These are phyloP conservation scores for Metridium senile DNA, from an alignment of 92 coral and sea anemone species.

Conservation along the genomic window DNA sequence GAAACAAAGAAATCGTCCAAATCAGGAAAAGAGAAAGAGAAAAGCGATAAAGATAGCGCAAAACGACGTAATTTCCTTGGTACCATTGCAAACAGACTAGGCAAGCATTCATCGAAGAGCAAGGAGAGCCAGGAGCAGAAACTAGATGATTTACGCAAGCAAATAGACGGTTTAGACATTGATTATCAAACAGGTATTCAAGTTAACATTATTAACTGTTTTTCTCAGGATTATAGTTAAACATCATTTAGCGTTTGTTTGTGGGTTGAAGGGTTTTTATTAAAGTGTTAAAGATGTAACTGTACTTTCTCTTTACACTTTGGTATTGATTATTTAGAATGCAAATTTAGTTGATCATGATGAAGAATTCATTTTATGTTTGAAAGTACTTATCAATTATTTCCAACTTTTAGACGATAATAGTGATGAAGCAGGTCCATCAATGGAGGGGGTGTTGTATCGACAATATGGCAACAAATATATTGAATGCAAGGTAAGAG, in stretches of 20 bases:
- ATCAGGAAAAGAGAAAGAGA: background rate
- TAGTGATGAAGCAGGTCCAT: constrained; percentile 23
- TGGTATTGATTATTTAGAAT: no score
- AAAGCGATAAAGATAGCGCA: background rate
- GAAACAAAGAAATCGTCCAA: background rate
- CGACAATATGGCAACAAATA: constrained; percentile 73
- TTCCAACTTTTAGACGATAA: background rate
- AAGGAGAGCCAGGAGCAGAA: constrained; percentile 4
- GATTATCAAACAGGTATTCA: background rate
- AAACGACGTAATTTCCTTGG: constrained; percentile 64
- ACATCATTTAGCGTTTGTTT: no score
- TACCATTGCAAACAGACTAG: constrained; percentile 66
- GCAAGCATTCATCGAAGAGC: constrained; percentile 36
- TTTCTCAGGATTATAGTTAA: no score
- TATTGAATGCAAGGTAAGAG: constrained; percentile 89
- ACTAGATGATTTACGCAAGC: background rate
- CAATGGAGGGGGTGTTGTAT: constrained; percentile 72
- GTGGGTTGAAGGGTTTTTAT: no score
- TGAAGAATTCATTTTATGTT: background rate
- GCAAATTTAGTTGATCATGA: no score
- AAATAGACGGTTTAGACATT: background rate
- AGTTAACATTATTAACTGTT: no score
- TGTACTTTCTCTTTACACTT: no score
- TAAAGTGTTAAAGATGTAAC: no score
- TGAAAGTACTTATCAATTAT: no score